These are phyloP conservation scores for Cheilosia vernalis DNA, from an alignment of 2,888 invertebrate genomes.

Conservation along the genomic window DNA sequence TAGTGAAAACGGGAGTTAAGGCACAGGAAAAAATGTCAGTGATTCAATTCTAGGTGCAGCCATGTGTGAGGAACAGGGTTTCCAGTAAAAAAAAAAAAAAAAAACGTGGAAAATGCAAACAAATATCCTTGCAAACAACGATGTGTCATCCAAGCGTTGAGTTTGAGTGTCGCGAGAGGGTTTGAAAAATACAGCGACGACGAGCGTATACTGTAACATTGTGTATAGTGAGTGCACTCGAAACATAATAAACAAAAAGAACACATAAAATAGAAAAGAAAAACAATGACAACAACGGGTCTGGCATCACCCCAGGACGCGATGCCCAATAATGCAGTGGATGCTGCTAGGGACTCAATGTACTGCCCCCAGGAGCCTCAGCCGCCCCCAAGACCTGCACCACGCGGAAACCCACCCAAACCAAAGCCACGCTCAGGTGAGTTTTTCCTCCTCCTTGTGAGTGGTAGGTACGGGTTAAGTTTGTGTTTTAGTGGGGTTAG, in stretches of 20 bases:
- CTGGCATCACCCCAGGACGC: slow-evolving; percentile 77
- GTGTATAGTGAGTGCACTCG: slow-evolving; percentile 48
- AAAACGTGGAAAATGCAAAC: slow-evolving; percentile 31
- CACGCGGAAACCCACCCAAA: slow-evolving; percentile 81
- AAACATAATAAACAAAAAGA: slow-evolving; percentile 60
- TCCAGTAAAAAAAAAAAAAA: slow-evolving; percentile 43
- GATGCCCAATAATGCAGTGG: slow-evolving; percentile 80
- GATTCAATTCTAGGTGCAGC: slow-evolving; percentile 67
- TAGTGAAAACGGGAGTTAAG: slow-evolving; percentile 29
- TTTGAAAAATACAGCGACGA: slow-evolving; percentile 14
- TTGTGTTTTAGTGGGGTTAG: slow-evolving; percentile 13
- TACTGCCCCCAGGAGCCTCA: slow-evolving; percentile 81
- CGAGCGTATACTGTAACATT: slow-evolving; percentile 68
- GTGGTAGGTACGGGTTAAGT: background rate
- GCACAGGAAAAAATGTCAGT: slow-evolving; percentile 43
- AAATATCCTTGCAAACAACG: slow-evolving; percentile 70
- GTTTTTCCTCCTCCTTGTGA: slow-evolving; percentile 22
- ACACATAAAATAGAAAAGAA: slow-evolving; percentile 37
- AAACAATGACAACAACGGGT: slow-evolving; percentile 76
- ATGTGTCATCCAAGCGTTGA: slow-evolving; percentile 61
- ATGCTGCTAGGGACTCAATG: slow-evolving; percentile 82
- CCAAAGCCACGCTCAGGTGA: slow-evolving; percentile 83
- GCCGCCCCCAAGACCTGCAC: slow-evolving; percentile 82
- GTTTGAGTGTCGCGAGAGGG: slow-evolving; percentile 29
- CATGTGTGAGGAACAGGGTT: slow-evolving; percentile 57